Evolutionary conservation across 2,888 invertebrate genomes (phyloP).

Genomic region (Rhabditophanes sp.): DNA sequence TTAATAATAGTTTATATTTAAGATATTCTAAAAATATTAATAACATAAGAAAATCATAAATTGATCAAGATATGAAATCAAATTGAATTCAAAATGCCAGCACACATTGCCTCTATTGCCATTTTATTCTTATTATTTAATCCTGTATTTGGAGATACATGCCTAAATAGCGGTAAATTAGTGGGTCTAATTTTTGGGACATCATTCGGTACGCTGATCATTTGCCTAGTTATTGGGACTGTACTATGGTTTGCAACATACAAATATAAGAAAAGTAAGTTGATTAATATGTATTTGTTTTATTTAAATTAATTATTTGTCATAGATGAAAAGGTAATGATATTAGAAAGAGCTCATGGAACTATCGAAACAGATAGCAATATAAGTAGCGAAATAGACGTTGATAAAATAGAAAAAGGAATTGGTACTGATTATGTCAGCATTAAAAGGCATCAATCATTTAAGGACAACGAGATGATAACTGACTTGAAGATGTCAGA

Average conservation of each 20-base stretch:
- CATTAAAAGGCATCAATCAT: slow-evolving; percentile 1
- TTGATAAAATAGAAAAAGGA: slow-evolving; percentile 7
- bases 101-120: no score
- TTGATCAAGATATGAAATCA: no score
- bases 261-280: no score
- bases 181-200: slow-evolving; percentile 35
- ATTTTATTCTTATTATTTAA: no score
- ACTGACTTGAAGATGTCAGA: not conserved
- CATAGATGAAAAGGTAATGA: slow-evolving; percentile 9
- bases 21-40: no score
- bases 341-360: slow-evolving; percentile 10
- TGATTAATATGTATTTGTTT: no score
- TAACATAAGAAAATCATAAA: no score
- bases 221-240: slow-evolving; percentile 21
- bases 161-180: slow-evolving; percentile 23
- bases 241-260: slow-evolving; percentile 25
- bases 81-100: no score
- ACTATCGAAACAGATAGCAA: slow-evolving; percentile 9
- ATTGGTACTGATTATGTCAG: slow-evolving; percentile 4
- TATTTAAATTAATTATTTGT: not conserved
- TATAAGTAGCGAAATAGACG: slow-evolving; percentile 1
- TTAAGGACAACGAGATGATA: slow-evolving; percentile 5
- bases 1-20: no score
- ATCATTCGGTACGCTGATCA: slow-evolving; percentile 29
- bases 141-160: no score